Evolutionary conservation across 2,113 vertebrate species (phyloP).

Genomic region (Climacteris rufus): DNA sequence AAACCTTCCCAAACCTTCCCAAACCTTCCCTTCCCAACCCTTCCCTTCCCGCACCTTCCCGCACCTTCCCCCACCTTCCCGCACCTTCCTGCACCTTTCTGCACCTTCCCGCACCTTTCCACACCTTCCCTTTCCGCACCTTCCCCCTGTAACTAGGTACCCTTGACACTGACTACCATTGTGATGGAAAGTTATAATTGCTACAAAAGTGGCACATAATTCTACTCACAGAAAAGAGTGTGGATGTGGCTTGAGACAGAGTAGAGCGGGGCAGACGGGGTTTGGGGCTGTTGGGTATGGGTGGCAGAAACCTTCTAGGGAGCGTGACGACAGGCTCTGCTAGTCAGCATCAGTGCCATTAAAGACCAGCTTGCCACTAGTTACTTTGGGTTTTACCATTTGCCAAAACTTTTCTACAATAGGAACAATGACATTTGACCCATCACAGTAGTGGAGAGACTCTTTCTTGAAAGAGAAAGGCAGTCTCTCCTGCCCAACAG

Average conservation of each 20-base stretch:
- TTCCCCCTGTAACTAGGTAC: too few species aligned
- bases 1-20: too few species aligned
- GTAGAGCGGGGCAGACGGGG: accelerated
- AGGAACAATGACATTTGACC: neutral
- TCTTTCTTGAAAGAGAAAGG: neutral
- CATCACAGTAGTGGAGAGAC: neutral
- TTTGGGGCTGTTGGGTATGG: neutral
- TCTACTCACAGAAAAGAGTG: neutral
- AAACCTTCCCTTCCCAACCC: too few species aligned
- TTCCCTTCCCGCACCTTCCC: too few species aligned
- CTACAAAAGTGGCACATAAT: neutral
- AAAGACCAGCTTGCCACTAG: neutral
- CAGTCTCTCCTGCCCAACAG: neutral
- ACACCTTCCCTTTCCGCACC: too few species aligned
- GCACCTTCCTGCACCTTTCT: too few species aligned
- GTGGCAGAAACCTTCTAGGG: neutral
- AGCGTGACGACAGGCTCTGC: neutral
- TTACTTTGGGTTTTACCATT: neutral
- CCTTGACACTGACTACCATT: neutral
- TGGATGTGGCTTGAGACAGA: neutral
- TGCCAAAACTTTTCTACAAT: neutral
- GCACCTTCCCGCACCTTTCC: too few species aligned
- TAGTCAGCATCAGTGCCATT: neutral
- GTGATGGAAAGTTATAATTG: neutral
- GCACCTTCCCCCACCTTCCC: too few species aligned